Evolutionary conservation across 2,113 vertebrate species (phyloP), one percentile per base, ranked within the genome.

Genomic region (Fukomys damarensis): DNA sequence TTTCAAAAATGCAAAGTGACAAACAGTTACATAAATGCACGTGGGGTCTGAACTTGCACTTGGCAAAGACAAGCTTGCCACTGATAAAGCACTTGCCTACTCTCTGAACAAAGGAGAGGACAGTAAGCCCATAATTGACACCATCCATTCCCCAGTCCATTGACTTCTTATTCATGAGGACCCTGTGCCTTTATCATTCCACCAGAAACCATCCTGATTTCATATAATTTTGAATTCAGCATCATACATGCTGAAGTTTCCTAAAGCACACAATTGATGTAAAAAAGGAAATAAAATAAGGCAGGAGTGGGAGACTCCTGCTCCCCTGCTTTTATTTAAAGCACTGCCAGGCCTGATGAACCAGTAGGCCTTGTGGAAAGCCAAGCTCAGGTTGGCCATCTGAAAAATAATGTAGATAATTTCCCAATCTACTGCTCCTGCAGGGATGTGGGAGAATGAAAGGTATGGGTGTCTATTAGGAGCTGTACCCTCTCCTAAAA

Each of bases 361-460:
- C 92, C 95, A 92, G 90, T 93, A 93, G 11, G 11, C 52, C 14
- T 3, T 32, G 61, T 17, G 83, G 65, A 86, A 63, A 91, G 80
- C 56, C 24, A 1, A 14, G 7, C 76, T 72, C 84, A 38, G 83
- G 43, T 59, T 80, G 84, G 46, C 84, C 83, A 38, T 70, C 77
- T 88, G 89, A 54, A 77, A 85, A 93, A 77, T 4, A 79, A 95
- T 85, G 88, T 54, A 43, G 89, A 88, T 77, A 35, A 87, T 65
- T 84, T 74, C 91, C 43, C 41, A 87, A 3, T 43, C 72, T 61
- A 76, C 56, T 65, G 14, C 72, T 68, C 59, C 82, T 56, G 19
- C 35, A 24, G 38, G 84, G 32, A 43, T 52, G 58, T 70, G n/a
- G 93, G 76, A 59, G 63, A 88, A 41, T 16, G 41, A 65, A 79